phyloP scores from a whole-genome alignment of 1,140 invertebrate genomes.

The Pteromalus puparum region DNA sequence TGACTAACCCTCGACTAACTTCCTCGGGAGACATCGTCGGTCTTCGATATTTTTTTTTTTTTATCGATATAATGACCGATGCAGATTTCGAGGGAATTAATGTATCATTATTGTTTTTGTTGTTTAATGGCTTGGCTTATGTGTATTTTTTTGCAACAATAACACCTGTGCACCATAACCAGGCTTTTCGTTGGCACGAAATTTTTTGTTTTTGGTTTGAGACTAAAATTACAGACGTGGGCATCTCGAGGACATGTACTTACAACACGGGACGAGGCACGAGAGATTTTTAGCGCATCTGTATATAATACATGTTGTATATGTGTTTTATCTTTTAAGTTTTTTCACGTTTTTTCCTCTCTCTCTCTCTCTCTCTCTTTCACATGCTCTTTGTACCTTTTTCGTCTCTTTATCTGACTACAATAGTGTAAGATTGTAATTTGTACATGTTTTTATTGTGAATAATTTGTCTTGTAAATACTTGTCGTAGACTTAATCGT shows the following conservation, averaged over 20 bases:
- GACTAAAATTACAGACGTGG: conserved; percentile 8
- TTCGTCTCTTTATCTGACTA: conserved; percentile 13
- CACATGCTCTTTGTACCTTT: background rate
- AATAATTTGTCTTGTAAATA: conserved; percentile 45
- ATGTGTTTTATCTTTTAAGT: conserved; percentile 47
- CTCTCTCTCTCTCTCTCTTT: conserved; percentile 3
- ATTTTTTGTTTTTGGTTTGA: conserved; percentile 4
- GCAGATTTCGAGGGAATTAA: conserved; percentile 17
- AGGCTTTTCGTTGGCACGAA: background rate
- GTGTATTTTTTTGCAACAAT: conserved; percentile 10
- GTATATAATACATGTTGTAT: conserved; percentile 36
- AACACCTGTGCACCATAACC: conserved; percentile 21
- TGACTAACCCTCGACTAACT: conserved; percentile 70
- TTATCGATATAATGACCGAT: background rate
- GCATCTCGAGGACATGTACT: conserved; percentile 43
- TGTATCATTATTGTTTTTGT: background rate
- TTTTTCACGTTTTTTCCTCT: conserved; percentile 24
- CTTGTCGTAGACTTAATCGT: conserved; percentile 8
- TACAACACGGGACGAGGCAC: conserved; percentile 46
- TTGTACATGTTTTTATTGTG: conserved; percentile 37
- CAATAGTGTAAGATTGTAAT: conserved; percentile 37
- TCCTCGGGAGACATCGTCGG: conserved; percentile 38
- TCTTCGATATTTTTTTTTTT: background rate
- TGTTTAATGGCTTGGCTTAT: conserved; percentile 36
- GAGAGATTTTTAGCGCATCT: conserved; percentile 7